These are phyloP conservation scores for Hanleya hanleyi DNA, from an alignment of 2,888 invertebrate species.

Conservation along the genomic window DNA sequence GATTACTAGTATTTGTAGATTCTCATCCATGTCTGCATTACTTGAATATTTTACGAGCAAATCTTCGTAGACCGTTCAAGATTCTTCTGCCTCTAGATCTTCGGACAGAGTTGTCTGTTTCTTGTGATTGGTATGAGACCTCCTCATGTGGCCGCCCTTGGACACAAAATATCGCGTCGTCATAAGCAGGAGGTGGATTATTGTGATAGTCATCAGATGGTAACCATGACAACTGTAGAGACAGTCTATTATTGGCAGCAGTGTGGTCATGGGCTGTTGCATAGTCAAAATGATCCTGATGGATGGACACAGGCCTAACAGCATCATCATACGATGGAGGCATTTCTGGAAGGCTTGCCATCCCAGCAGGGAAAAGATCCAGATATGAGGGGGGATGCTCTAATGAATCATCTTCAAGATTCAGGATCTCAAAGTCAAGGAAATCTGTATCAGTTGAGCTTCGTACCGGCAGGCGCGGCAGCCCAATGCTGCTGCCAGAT, in stretches of 20 bases:
- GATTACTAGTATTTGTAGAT: no score
- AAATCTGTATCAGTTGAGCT: neutral
- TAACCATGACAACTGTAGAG: neutral
- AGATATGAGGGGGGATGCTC: neutral
- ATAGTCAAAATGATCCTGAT: slow-evolving; percentile 3
- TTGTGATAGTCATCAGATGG: neutral
- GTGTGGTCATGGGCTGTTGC: neutral
- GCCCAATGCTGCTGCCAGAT: neutral
- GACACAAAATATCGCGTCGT: neutral
- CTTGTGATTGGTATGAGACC: neutral
- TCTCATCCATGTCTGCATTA: no score
- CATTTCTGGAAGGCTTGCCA: neutral
- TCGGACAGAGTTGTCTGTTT: neutral
- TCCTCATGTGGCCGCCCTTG: neutral
- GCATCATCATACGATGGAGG: slow-evolving; percentile 3
- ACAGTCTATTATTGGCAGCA: neutral
- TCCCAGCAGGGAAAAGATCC: neutral
- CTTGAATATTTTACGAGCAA: neutral
- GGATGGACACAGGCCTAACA: neutral
- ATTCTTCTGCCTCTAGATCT: neutral
- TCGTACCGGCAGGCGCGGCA: neutral
- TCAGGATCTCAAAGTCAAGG: neutral
- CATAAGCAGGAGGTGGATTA: neutral
- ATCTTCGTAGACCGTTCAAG: neutral
- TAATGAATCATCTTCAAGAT: neutral